phyloP scores from a whole-genome alignment of 2,888 invertebrate genomes.

The Brachyptera risi region DNA sequence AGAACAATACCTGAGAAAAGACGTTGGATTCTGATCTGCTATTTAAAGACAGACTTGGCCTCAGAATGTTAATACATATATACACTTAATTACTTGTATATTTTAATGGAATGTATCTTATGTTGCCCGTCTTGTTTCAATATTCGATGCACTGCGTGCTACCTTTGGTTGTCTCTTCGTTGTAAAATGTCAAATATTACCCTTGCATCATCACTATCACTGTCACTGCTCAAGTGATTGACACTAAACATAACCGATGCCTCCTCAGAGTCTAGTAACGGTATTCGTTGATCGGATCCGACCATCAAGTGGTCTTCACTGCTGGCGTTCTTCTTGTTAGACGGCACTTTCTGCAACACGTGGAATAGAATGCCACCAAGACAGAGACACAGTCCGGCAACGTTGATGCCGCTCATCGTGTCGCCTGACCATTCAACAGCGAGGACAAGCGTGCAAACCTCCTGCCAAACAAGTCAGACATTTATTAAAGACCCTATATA shows the following conservation, averaged over 20 bases:
- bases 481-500: too few species aligned
- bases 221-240: conserved; percentile 16
- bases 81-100: too few species aligned
- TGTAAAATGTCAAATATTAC: conserved; percentile 27
- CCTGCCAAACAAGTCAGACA: conserved; percentile 56
- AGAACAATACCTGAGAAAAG: too few species aligned
- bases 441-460: conserved; percentile 84
- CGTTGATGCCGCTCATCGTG: conserved; percentile 74
- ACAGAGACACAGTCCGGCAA: conserved; percentile 80
- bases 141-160: too few species aligned
- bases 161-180: conserved; percentile 27
- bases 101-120: too few species aligned
- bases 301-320: not conserved
- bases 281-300: conserved; percentile 20
- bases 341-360: conserved; percentile 39
- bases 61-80: too few species aligned
- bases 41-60: too few species aligned
- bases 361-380: conserved; percentile 84
- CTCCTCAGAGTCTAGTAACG: conserved; percentile 28
- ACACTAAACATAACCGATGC: conserved; percentile 18
- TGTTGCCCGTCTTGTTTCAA: too few species aligned
- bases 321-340: not conserved
- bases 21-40: too few species aligned
- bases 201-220: conserved; percentile 23
- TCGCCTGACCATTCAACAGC: conserved; percentile 88